Percentiles rank a stretch among this genome's conserved stretches.
Conservation (phyloP, 2,888 invertebrate genomes). For the Leptinotarsa juncta region DNA sequence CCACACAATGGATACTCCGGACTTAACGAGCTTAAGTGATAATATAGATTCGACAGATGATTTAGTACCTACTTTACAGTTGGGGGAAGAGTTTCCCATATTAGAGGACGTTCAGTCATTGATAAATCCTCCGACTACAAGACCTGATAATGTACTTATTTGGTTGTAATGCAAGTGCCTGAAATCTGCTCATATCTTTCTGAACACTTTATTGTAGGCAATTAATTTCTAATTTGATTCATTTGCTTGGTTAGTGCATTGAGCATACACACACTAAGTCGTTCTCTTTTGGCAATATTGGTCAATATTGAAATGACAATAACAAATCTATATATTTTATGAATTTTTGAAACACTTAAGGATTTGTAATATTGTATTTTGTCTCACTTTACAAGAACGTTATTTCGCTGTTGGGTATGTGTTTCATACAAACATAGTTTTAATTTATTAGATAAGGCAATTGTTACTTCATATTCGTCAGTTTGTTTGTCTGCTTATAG, state of each 20-base stretch:
- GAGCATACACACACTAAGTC: slow-evolving; percentile 29
- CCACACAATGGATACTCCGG: slow-evolving; percentile 78
- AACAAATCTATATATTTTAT: slow-evolving; percentile 47
- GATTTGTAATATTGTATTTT: slow-evolving; percentile 53
- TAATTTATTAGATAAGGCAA: too few relatives aligned
- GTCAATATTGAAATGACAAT: slow-evolving; percentile 53
- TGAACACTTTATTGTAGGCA: slow-evolving; percentile 31
- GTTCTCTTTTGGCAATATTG: slow-evolving; percentile 39
- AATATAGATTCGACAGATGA: slow-evolving; percentile 86
- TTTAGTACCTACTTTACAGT: slow-evolving; percentile 87
- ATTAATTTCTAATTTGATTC: slow-evolving; percentile 33
- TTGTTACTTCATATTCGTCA: too few relatives aligned
- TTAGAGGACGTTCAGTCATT: slow-evolving; percentile 88
- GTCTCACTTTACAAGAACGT: slow-evolving; percentile 54
- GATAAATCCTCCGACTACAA: slow-evolving; percentile 87
- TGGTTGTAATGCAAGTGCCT: slow-evolving; percentile 74
- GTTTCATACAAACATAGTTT: slow-evolving; percentile 56
- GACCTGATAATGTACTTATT: slow-evolving; percentile 87
- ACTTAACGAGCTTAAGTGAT: slow-evolving; percentile 79
- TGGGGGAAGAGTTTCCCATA: slow-evolving; percentile 88
- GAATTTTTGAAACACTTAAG: slow-evolving; percentile 48
- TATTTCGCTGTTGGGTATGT: slow-evolving; percentile 57
- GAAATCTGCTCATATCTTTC: slow-evolving; percentile 39
- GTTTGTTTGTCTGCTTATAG: too few relatives aligned
- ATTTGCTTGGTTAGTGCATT: slow-evolving; percentile 23